phyloP scores from a whole-genome alignment of 1,140 invertebrate species.

The Drosophila navojoa region DNA sequence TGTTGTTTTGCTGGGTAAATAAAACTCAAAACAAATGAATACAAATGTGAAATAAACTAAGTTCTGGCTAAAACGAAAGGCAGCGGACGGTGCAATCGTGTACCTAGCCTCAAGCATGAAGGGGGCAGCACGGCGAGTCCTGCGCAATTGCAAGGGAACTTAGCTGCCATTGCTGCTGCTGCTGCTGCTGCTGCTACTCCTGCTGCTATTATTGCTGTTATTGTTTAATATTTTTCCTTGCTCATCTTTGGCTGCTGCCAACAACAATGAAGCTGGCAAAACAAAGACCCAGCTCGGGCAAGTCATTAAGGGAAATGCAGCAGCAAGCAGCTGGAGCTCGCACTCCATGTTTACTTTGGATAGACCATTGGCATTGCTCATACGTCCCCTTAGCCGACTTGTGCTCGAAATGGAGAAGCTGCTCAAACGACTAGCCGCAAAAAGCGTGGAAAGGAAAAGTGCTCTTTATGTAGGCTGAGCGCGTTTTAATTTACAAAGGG shows the following conservation, averaged over 20 bases:
- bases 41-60: slow-evolving; percentile 79
- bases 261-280: slow-evolving; percentile 29
- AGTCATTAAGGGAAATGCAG: slow-evolving; percentile 50
- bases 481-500: slow-evolving; percentile 63
- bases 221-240: slow-evolving; percentile 65
- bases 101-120: slow-evolving; percentile 1
- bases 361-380: slow-evolving; percentile 61
- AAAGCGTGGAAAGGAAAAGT: slow-evolving; percentile 60
- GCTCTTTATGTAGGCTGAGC: slow-evolving; percentile 48
- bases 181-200: background rate
- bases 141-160: slow-evolving; percentile 56
- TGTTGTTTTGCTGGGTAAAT: slow-evolving; percentile 68
- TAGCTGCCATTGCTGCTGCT: slow-evolving; percentile 34
- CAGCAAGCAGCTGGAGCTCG: slow-evolving; percentile 34
- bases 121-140: slow-evolving; percentile 13
- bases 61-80: slow-evolving; percentile 40
- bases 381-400: slow-evolving; percentile 58
- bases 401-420: slow-evolving; percentile 26
- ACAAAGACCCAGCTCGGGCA: slow-evolving; percentile 38
- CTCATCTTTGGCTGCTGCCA: slow-evolving; percentile 61
- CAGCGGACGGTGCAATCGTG: slow-evolving; percentile 25
- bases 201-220: slow-evolving; percentile 43
- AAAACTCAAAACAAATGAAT: slow-evolving; percentile 81
- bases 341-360: slow-evolving; percentile 49
- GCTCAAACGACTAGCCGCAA: slow-evolving; percentile 29